Evolutionary conservation across 1,140 invertebrate species (phyloP).

Genomic region (Reticulitermes speratus): DNA sequence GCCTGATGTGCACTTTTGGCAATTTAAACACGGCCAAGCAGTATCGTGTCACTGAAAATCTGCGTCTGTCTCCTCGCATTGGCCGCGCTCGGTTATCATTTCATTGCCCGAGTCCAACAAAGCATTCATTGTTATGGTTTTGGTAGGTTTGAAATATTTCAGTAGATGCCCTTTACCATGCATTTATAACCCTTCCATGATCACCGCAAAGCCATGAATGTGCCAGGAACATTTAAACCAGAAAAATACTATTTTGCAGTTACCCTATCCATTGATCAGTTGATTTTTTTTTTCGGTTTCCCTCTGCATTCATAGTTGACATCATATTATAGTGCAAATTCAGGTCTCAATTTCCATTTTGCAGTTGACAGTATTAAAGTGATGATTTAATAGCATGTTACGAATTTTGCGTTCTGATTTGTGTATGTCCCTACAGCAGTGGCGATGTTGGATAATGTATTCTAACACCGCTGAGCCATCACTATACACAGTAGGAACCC

Average conservation of each 20-base stretch:
- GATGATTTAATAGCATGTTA: slow-evolving; percentile 5
- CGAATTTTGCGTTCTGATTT: slow-evolving; percentile 11
- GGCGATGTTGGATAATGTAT: slow-evolving; percentile 11
- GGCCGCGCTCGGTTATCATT: neutral
- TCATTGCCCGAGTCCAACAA: neutral
- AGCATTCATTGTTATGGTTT: neutral
- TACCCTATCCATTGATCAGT: slow-evolving; percentile 6
- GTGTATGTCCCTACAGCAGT: slow-evolving; percentile 2
- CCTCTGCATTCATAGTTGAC: neutral
- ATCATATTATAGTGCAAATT: slow-evolving; percentile 13
- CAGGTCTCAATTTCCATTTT: slow-evolving; percentile 9
- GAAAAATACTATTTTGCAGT: neutral
- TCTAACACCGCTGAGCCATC: slow-evolving; percentile 1
- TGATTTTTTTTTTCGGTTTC: neutral
- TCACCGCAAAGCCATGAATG: slow-evolving; percentile 4
- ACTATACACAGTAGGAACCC: neutral
- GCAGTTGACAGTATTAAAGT: neutral
- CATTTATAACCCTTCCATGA: slow-evolving; percentile 12
- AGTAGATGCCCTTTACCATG: neutral
- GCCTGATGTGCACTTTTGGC: too few species aligned
- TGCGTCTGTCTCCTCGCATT: neutral
- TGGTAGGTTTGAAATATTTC: neutral
- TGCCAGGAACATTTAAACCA: neutral
- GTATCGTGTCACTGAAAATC: neutral
- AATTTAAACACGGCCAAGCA: neutral